Conservation (phyloP, 1,140 invertebrate genomes). For the Pseudachorutes palmiensis region DNA sequence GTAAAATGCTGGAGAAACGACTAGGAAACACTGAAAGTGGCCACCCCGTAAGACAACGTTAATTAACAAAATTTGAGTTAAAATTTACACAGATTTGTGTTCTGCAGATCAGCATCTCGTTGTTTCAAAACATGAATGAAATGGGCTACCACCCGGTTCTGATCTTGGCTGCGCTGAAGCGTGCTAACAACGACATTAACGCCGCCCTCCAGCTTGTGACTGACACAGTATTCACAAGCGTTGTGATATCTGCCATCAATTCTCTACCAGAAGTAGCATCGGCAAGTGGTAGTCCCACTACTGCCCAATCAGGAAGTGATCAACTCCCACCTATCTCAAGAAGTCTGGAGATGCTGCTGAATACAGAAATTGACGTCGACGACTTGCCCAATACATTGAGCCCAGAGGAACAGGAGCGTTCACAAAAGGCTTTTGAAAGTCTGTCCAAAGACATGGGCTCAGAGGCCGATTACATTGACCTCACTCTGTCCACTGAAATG, state of each 20-base stretch:
- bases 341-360: not conserved
- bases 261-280: not conserved
- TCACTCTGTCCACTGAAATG: slow-evolving; percentile 25
- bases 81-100: not conserved
- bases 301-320: not conserved
- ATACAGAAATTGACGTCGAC: slow-evolving; percentile 11
- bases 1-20: slow-evolving; percentile 45
- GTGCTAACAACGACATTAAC: slow-evolving; percentile 57
- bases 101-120: slow-evolving; percentile 48
- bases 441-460: slow-evolving; percentile 51
- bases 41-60: slow-evolving; percentile 38
- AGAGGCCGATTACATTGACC: slow-evolving; percentile 42
- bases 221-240: slow-evolving; percentile 44
- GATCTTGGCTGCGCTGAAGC: slow-evolving; percentile 52
- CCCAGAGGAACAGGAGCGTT: slow-evolving; percentile 40
- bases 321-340: not conserved
- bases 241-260: slow-evolving; percentile 42
- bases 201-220: slow-evolving; percentile 56
- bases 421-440: slow-evolving; percentile 49
- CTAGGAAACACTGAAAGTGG: slow-evolving; percentile 46
- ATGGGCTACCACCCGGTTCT: slow-evolving; percentile 58
- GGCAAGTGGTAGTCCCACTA: not conserved
- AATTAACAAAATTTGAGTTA: not conserved
- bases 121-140: slow-evolving; percentile 50
- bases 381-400: slow-evolving; percentile 7